A percentile compares a stretch with the other conserved stretches of the same genome.
Conservation (phyloP, 1,140 invertebrate species). For the Brachystomella parvula region DNA sequence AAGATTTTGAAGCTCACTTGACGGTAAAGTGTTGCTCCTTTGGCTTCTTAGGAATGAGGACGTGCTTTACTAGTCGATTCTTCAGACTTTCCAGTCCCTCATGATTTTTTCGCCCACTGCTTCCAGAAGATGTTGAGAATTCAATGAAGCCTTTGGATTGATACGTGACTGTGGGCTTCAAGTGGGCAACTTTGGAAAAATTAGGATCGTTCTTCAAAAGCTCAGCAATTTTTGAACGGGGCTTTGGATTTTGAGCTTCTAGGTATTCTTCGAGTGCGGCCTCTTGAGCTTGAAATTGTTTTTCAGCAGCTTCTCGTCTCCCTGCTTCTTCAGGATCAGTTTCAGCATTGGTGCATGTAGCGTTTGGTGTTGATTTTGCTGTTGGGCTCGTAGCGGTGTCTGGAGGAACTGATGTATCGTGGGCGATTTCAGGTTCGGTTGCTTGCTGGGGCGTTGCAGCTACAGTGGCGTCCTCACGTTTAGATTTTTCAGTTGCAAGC, state of each 20-base stretch:
- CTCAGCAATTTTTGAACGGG: slow-evolving; percentile 10
- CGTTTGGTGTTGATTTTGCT: not conserved
- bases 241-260: not conserved
- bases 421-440: not conserved
- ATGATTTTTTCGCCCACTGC: not conserved
- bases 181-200: not conserved
- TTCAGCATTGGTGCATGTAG: not conserved
- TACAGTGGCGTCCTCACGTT: not conserved
- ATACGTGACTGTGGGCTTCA: slow-evolving; percentile 1
- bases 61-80: slow-evolving; percentile 52
- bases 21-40: slow-evolving; percentile 39
- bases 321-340: not conserved
- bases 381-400: not conserved
- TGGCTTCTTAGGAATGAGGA: slow-evolving; percentile 45
- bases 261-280: slow-evolving; percentile 1
- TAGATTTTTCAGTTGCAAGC: not conserved
- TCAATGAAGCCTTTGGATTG: slow-evolving; percentile 7
- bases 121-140: not conserved
- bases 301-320: not conserved
- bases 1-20: slow-evolving; percentile 13
- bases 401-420: not conserved
- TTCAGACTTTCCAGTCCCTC: slow-evolving; percentile 43
- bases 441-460: not conserved
- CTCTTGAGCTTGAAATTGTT: slow-evolving; percentile 8
- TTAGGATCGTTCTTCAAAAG: slow-evolving; percentile 1